These are phyloP conservation scores for Jaculus jaculus DNA, from an alignment of 2,113 vertebrate species.

Conservation along the genomic window DNA sequence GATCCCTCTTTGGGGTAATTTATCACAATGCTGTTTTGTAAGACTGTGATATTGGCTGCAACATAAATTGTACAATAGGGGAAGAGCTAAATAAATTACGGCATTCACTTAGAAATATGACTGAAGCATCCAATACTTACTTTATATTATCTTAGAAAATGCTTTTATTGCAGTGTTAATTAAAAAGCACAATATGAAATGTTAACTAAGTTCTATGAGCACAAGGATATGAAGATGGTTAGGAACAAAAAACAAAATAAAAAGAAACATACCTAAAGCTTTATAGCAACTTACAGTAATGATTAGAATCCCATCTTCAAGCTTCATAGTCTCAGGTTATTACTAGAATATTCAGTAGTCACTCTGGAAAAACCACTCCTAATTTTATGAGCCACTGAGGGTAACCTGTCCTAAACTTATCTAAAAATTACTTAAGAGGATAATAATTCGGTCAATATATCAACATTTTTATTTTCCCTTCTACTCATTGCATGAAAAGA, in stretches of 20 bases:
- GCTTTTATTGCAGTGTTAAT: neutral
- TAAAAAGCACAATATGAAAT: neutral
- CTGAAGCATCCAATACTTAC: neutral
- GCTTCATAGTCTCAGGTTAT: neutral
- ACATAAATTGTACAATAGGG: constrained; percentile 3
- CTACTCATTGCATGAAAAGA: neutral
- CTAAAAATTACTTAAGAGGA: constrained; percentile 8
- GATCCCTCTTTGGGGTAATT: constrained; percentile 16
- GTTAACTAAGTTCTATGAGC: neutral
- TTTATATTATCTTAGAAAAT: neutral
- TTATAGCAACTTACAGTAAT: neutral
- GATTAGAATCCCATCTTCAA: neutral
- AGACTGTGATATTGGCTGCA: constrained; percentile 4
- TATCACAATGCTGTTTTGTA: constrained; percentile 17
- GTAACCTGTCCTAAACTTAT: neutral
- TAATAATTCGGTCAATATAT: neutral
- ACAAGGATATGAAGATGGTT: neutral
- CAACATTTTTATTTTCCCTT: neutral
- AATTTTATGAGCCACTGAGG: neutral
- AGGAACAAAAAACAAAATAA: neutral
- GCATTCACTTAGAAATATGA: constrained; percentile 29
- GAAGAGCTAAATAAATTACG: constrained; percentile 37
- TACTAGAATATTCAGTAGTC: neutral
- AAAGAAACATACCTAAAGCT: neutral
- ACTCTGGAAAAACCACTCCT: neutral